Evolutionary conservation across 2,113 vertebrate species (phyloP), one percentile per base, ranked within the genome.

Genomic region (Labrus mixtus): DNA sequence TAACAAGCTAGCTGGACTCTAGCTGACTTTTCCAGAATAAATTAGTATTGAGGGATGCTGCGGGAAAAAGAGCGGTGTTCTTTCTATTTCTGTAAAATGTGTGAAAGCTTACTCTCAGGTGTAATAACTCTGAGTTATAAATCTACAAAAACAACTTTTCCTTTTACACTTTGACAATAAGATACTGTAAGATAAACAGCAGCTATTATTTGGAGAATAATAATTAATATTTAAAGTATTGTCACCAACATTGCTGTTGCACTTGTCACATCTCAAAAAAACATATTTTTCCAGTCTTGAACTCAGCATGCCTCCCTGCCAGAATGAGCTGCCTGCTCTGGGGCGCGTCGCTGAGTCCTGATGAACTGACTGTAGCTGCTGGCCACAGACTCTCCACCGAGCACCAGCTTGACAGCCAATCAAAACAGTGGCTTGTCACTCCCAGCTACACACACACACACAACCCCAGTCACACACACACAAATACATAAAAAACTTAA

Each of bases 1-100:
- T 78, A 87, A 83, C 79, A 78, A 84, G 80, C 75, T 54, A 8
- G 13, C 41, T 41, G 25, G 59, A 15, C 10, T 59, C 56, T 54
- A 17, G 45, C 63, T 46, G 67, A 69, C 55, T 73, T 60, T 57
- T 37, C 56, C 69, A 36, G 54, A 55, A 73, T 73, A 50, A 51
- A 66, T 73, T 58, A 74, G 36, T 25, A 23, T 11, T 0, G 51
- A 12, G 55, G 11, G 51, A 46, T 65, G 50, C 17, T 29, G 41
- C 15, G 8, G 25, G 3, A 33, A 33, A 58, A 25, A 17, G 5
- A 39, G 50, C 45, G 1, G 10, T 45, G 43, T 45, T 2, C 43
- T 15, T 12, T 46, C 45, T 45, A 20, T 33, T 4, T 16, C 54
- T 55, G 45, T 33, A 23, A 20, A 63, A 17, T 12, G 25, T 50